Conservation (phyloP, 1,140 invertebrate genomes). For the Drosophila setifemur region DNA sequence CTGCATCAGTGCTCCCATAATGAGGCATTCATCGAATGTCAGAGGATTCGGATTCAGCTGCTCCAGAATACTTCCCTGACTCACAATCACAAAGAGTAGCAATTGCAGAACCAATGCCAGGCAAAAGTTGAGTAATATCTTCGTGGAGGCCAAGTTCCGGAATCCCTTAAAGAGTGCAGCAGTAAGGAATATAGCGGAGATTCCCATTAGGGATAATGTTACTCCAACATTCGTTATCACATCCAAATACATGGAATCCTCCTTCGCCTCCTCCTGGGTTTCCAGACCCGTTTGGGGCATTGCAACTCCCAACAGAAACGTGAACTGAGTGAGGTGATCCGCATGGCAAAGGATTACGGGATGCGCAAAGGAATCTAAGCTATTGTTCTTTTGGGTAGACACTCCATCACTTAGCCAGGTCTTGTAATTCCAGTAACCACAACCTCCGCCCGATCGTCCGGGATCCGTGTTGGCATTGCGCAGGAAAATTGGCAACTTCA, state of each 20-base stretch:
- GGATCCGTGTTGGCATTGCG: slow-evolving; percentile 14
- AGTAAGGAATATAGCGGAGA: slow-evolving; percentile 85
- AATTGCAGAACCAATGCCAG: slow-evolving; percentile 85
- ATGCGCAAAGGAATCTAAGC: background rate
- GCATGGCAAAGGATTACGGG: slow-evolving; percentile 83
- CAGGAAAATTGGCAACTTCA: slow-evolving; percentile 51
- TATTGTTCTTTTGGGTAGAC: background rate
- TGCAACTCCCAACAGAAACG: slow-evolving; percentile 83
- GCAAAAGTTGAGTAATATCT: slow-evolving; percentile 85
- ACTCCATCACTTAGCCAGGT: slow-evolving; percentile 66
- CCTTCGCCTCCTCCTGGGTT: slow-evolving; percentile 81
- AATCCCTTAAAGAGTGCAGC: slow-evolving; percentile 85
- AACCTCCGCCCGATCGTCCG: slow-evolving; percentile 16
- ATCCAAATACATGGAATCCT: slow-evolving; percentile 83
- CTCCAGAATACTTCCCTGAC: slow-evolving; percentile 45
- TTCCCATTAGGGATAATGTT: slow-evolving; percentile 84
- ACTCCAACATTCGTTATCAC: slow-evolving; percentile 85
- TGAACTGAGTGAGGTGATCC: slow-evolving; percentile 86
- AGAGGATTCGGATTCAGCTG: background rate
- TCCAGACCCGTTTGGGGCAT: background rate
- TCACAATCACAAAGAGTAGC: slow-evolving; percentile 81
- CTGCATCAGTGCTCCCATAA: slow-evolving; percentile 84
- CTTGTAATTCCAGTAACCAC: slow-evolving; percentile 76
- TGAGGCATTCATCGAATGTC: slow-evolving; percentile 76
- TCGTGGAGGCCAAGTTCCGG: slow-evolving; percentile 85